Evolutionary conservation across 2,888 invertebrate genomes (phyloP), one percentile per base, ranked within the genome.

Genomic region (Glaucopsyche alexis): DNA sequence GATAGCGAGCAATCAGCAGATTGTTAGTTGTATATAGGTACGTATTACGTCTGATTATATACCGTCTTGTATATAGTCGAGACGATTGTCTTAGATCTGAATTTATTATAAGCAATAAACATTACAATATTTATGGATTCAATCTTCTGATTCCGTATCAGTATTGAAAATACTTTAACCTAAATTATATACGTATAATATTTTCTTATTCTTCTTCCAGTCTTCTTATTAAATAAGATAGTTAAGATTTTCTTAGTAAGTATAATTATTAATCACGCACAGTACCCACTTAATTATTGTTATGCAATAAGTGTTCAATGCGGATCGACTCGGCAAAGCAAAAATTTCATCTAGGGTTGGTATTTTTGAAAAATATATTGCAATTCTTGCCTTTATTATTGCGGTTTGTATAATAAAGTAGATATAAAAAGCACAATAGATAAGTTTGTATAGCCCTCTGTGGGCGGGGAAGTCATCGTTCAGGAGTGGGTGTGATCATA

Each of bases 401-500:
- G 60, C 38, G 60, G 60, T 60, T 60, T 38, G 29, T 60, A 60
- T 42, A 29, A 69, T 49, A 16, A 42, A 29, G 60, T 14, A 66
- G 72, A 49, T 70, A 40, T 19, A 29, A 50, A 49, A 60, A 52
- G 16, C 19, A 71, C 67, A 73, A 42, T 49, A 67, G 42, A 3
- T 3, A 60, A 69, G 49, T 40, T 70, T 70, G 19, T n/a, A 69
- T 52, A 71, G 52, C 71, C 45, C 72, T 71, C 76, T 78, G 76
- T 47, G 80, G 88, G 88, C 87, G 89, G 85, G 75, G 84, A 82
- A 81, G 76, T 77, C 81, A 82, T 85, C 83, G 76, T 77, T 75
- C 72, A 79, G 78, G 78, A 87, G 88, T 87, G 87, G 90, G 89
- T 87, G 90, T 89, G 89, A 89, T 85, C 79, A 75, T 78, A 29